Evolutionary conservation across 2,888 invertebrate genomes (phyloP).

Genomic region (Stenodema calcarata): DNA sequence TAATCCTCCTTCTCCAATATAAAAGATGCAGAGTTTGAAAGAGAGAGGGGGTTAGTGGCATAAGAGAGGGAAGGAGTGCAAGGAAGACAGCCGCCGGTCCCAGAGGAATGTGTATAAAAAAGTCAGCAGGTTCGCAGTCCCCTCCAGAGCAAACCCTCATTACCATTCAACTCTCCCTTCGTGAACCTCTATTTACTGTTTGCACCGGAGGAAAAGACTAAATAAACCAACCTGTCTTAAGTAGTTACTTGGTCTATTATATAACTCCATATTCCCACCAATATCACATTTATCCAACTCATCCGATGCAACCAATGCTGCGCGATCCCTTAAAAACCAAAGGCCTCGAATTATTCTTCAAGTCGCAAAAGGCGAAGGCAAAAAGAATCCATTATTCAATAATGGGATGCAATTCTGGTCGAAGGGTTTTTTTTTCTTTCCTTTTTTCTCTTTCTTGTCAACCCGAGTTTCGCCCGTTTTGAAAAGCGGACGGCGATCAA

Average conservation of each 20-base stretch:
- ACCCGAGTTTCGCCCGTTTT: slow-evolving; percentile 13
- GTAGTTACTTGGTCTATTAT: slow-evolving; percentile 21
- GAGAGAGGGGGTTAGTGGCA: slow-evolving; percentile 10
- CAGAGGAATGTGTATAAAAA: slow-evolving; percentile 50
- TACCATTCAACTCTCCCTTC: slow-evolving; percentile 44
- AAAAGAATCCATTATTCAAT: slow-evolving; percentile 23
- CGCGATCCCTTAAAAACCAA: background rate
- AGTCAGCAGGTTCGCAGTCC: slow-evolving; percentile 51
- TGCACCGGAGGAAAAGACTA: slow-evolving; percentile 29
- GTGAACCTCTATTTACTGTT: slow-evolving; percentile 36
- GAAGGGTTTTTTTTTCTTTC: background rate
- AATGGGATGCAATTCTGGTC: slow-evolving; percentile 8
- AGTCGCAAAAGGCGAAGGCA: background rate
- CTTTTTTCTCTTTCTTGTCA: slow-evolving; percentile 1
- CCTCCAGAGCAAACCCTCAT: slow-evolving; percentile 44
- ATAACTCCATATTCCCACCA: slow-evolving; percentile 4
- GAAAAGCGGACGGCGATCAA: slow-evolving; percentile 19
- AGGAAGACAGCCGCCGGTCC: slow-evolving; percentile 34
- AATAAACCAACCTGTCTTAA: slow-evolving; percentile 34
- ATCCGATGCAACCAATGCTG: background rate
- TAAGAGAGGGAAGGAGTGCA: slow-evolving; percentile 32
- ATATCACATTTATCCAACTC: background rate
- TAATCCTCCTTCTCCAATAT: slow-evolving; percentile 45
- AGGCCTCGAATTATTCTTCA: background rate
- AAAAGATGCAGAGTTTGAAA: slow-evolving; percentile 46